A percentile compares a stretch with the other conserved stretches of the same genome.
Conservation (phyloP, 2,888 invertebrate species). For the Amiota communis region DNA sequence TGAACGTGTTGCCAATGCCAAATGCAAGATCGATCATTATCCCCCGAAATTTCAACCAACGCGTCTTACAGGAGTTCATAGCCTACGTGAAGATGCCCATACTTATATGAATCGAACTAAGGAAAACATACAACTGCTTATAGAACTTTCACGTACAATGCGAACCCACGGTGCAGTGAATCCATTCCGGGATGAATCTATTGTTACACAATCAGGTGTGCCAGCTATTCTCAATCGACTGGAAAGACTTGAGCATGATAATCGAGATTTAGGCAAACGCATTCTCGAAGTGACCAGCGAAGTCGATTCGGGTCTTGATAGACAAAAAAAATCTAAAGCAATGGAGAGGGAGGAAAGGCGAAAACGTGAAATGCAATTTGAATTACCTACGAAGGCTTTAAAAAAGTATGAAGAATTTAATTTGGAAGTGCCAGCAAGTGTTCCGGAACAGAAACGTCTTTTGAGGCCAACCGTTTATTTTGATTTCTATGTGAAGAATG, state of each 20-base stretch:
- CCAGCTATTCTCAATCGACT: slow-evolving; percentile 30
- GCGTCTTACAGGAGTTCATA: slow-evolving; percentile 46
- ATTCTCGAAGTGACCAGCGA: slow-evolving; percentile 42
- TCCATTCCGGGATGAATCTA: slow-evolving; percentile 46
- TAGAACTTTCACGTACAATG: slow-evolving; percentile 42
- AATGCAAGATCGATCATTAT: slow-evolving; percentile 41
- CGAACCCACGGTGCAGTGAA: slow-evolving; percentile 50
- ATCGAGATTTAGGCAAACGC: slow-evolving; percentile 45
- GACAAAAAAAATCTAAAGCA: not conserved
- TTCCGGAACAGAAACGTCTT: slow-evolving; percentile 44
- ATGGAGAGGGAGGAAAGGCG: not conserved
- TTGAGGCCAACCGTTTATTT: slow-evolving; percentile 60
- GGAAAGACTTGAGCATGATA: slow-evolving; percentile 44
- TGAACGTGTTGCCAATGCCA: slow-evolving; percentile 34
- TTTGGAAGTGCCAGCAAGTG: slow-evolving; percentile 41
- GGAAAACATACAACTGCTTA: slow-evolving; percentile 50
- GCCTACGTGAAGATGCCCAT: slow-evolving; percentile 46
- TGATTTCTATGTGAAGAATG: slow-evolving; percentile 52
- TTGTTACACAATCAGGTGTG: slow-evolving; percentile 36
- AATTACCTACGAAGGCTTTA: slow-evolving; percentile 25
- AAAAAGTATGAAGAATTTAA: slow-evolving; percentile 46
- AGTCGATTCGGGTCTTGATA: slow-evolving; percentile 46
- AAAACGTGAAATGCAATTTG: not conserved
- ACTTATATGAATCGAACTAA: slow-evolving; percentile 50
- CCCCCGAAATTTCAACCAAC: slow-evolving; percentile 46